Percentiles rank a stretch among this genome's conserved stretches.
These are phyloP conservation scores for Strigamia crassipes DNA, from an alignment of 2,888 invertebrate species.

Conservation along the genomic window DNA sequence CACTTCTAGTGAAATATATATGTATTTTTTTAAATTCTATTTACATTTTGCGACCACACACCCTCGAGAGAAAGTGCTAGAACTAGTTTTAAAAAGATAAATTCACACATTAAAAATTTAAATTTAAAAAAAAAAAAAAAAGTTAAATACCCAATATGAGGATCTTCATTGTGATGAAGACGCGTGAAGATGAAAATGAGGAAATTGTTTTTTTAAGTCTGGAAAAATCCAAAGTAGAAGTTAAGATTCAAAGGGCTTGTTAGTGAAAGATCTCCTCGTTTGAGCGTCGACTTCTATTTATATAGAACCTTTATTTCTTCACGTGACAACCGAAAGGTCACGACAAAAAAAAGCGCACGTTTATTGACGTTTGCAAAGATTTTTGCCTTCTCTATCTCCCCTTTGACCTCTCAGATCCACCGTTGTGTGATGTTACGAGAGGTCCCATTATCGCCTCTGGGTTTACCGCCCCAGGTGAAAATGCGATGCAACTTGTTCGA, in stretches of 20 bases:
- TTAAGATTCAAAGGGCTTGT: no score
- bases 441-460: not conserved
- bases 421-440: not conserved
- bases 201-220: not conserved
- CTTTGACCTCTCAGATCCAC: slow-evolving; percentile 11
- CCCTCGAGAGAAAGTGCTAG: not conserved
- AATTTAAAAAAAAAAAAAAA: not conserved
- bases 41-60: slow-evolving; percentile 34
- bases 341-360: slow-evolving; percentile 5
- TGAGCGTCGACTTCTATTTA: slow-evolving; percentile 26
- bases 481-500: not conserved
- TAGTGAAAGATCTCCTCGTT: not conserved
- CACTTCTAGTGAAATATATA: no score
- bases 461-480: slow-evolving; percentile 19
- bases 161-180: not conserved
- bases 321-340: slow-evolving; percentile 33
- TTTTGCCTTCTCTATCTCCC: not conserved
- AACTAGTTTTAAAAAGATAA: not conserved
- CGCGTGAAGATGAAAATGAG: not conserved
- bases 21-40: no score
- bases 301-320: slow-evolving; percentile 5
- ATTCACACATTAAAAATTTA: not conserved
- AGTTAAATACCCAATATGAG: not conserved
- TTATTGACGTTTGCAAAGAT: not conserved
- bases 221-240: not conserved